phyloP scores from a whole-genome alignment of 2,888 invertebrate genomes.

The Ectropis crepuscularia region DNA sequence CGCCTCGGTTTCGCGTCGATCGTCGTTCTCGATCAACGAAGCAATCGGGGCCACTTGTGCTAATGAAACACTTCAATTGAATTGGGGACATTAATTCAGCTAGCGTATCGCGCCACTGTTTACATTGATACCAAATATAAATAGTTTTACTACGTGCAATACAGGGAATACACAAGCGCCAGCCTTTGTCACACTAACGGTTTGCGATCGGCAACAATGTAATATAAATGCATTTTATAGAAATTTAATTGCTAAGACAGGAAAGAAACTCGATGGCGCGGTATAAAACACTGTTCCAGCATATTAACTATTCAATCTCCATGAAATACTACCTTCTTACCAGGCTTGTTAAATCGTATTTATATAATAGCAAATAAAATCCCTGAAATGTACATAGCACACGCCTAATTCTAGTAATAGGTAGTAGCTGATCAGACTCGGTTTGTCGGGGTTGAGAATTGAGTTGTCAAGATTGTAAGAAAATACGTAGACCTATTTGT shows the following conservation, averaged over 20 bases:
- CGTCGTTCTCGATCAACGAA: constrained; percentile 73
- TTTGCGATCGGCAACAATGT: constrained; percentile 4
- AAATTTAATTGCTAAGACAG: constrained; percentile 6
- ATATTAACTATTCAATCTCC: too few species aligned
- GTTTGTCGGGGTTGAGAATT: too few species aligned
- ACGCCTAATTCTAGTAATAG: too few species aligned
- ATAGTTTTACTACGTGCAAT: constrained; percentile 10
- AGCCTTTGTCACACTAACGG: constrained; percentile 13
- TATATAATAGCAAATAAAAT: too few species aligned
- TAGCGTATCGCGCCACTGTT: constrained; percentile 66
- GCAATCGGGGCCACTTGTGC: constrained; percentile 84
- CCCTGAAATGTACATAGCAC: too few species aligned
- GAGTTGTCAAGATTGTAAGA: too few species aligned
- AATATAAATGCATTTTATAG: constrained; percentile 1
- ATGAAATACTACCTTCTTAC: too few species aligned
- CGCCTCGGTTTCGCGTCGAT: constrained; percentile 66
- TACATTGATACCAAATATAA: constrained; percentile 59
- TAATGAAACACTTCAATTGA: constrained; percentile 84
- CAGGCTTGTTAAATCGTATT: too few species aligned
- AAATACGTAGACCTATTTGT: too few species aligned
- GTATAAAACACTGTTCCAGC: too few species aligned
- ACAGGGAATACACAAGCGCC: constrained; percentile 22
- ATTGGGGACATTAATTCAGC: constrained; percentile 83
- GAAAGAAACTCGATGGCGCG: not conserved
- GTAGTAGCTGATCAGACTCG: too few species aligned